These are phyloP conservation scores for Pasiphila rectangulata DNA, from an alignment of 2,888 invertebrate species.

Conservation along the genomic window DNA sequence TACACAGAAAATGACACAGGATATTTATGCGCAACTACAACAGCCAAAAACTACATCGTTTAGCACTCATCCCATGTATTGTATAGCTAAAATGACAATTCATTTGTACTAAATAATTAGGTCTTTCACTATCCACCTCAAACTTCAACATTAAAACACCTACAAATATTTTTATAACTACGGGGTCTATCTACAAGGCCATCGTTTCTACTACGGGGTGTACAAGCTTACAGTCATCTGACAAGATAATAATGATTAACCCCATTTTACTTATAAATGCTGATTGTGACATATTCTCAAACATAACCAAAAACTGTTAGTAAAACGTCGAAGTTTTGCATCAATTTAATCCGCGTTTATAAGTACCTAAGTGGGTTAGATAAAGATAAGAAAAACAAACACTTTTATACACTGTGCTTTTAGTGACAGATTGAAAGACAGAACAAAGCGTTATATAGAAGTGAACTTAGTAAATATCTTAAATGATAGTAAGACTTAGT, in stretches of 20 bases:
- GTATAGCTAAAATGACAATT: constrained; percentile 18
- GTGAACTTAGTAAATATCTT: neutral
- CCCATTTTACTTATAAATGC: too few relatives aligned
- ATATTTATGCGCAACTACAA: constrained; percentile 6
- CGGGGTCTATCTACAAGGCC: constrained; percentile 60
- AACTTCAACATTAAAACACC: constrained; percentile 17
- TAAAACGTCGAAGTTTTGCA: neutral
- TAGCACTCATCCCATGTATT: neutral
- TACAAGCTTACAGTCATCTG: neutral
- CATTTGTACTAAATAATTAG: constrained; percentile 38
- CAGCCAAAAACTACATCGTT: neutral
- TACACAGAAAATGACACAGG: too few relatives aligned
- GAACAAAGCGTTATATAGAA: neutral
- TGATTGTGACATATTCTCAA: too few relatives aligned
- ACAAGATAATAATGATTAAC: neutral
- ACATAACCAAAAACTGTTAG: too few relatives aligned
- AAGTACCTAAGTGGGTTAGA: too few relatives aligned
- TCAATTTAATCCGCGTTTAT: too few relatives aligned
- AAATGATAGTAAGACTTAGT: constrained; percentile 6
- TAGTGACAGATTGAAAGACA: neutral
- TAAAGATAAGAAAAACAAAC: neutral
- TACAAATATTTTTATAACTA: constrained; percentile 25
- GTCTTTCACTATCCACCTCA: constrained; percentile 18
- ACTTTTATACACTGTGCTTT: neutral
- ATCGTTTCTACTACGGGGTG: constrained; percentile 35